These are phyloP conservation scores for Sciurus vulgaris DNA, from an alignment of 2,797 vertebrate genomes.

Conservation along the genomic window DNA sequence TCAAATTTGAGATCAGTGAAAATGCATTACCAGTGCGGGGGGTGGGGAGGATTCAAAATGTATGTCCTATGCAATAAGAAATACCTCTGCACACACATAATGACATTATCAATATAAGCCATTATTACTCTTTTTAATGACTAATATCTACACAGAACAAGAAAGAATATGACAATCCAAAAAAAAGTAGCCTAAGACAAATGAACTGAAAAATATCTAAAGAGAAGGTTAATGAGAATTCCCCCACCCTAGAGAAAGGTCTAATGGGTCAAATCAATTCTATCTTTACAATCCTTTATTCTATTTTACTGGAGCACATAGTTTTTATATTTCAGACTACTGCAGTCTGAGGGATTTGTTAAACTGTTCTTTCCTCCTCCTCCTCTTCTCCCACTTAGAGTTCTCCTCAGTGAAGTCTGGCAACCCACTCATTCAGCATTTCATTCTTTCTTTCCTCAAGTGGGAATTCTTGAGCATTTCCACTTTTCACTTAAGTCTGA, in stretches of 20 bases:
- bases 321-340: constrained; percentile 1
- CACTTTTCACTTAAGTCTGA: constrained; percentile 22
- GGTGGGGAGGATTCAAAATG: neutral
- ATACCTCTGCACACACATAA: neutral
- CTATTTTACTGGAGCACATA: neutral
- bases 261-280: neutral
- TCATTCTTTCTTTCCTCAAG: constrained; percentile 30
- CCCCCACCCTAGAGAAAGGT: neutral
- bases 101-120: neutral
- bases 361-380: constrained; percentile 40
- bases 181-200: constrained; percentile 1
- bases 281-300: constrained; percentile 5
- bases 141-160: neutral
- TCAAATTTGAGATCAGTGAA: constrained; percentile 39
- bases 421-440: constrained; percentile 35
- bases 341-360: neutral
- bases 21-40: neutral
- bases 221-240: neutral
- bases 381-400: neutral
- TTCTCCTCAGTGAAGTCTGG: constrained; percentile 24
- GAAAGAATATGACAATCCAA: neutral
- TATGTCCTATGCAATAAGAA: neutral
- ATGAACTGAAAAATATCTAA: neutral
- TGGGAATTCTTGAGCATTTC: constrained; percentile 2
- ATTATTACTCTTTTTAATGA: constrained; percentile 2